phyloP scores from a whole-genome alignment of 2,888 invertebrate species.

The Limnephilus marmoratus region DNA sequence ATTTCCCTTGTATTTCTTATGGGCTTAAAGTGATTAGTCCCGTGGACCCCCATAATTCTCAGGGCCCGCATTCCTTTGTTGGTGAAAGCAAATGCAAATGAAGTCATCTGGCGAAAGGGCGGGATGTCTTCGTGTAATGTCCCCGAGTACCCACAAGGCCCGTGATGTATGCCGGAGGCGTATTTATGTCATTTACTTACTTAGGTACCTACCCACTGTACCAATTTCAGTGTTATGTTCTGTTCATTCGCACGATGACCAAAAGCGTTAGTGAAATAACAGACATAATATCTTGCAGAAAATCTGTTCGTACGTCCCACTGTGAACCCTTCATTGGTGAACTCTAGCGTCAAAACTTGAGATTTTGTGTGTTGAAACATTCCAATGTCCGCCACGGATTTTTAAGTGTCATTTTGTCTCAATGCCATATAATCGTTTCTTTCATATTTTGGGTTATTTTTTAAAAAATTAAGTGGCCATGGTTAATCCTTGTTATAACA shows the following conservation, averaged over 20 bases:
- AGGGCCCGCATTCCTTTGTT: constrained; percentile 38
- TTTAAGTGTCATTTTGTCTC: no score
- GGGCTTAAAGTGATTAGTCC: constrained; percentile 24
- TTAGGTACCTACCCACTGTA: not conserved
- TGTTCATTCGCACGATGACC: not conserved
- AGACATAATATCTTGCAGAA: not conserved
- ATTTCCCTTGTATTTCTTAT: constrained; percentile 28
- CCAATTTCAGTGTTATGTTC: not conserved
- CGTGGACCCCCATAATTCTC: constrained; percentile 11
- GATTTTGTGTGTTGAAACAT: no score
- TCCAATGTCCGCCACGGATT: no score
- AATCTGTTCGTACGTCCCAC: no score
- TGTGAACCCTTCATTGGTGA: no score
- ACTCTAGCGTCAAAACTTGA: no score
- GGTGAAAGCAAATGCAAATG: constrained; percentile 35
- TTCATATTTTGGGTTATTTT: no score
- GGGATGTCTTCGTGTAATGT: constrained; percentile 18
- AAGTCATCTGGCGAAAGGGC: constrained; percentile 19
- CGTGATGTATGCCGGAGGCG: not conserved
- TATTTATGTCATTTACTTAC: constrained; percentile 14
- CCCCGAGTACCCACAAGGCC: constrained; percentile 18
- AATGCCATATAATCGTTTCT: no score
- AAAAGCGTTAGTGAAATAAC: not conserved
- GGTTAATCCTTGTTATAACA: no score
- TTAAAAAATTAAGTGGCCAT: no score